These are phyloP conservation scores for Melanotaenia maccullochi DNA, from an alignment of 2,797 vertebrate species.

Conservation along the genomic window DNA sequence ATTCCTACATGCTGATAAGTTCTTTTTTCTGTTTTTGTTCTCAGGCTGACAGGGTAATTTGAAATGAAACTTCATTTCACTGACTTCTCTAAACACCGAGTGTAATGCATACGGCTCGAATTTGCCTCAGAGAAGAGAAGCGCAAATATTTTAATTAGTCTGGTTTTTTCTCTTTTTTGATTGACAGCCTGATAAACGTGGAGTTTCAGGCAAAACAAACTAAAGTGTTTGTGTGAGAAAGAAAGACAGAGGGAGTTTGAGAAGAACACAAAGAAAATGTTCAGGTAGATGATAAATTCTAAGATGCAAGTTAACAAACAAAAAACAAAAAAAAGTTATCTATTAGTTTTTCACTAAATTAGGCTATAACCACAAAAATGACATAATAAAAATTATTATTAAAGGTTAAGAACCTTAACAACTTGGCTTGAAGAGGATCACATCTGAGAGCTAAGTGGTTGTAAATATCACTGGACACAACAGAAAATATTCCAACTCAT, in stretches of 20 bases:
- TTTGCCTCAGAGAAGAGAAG: constrained; percentile 60
- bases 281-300: constrained; percentile 24
- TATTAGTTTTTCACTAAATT: neutral
- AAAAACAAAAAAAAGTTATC: neutral
- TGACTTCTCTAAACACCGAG: constrained; percentile 46
- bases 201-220: constrained; percentile 54
- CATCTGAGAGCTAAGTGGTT: too few relatives aligned
- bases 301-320: constrained; percentile 7
- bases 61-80: constrained; percentile 35
- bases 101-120: constrained; percentile 47
- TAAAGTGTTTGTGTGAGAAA: neutral
- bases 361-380: too few relatives aligned
- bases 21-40: constrained; percentile 16
- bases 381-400: too few relatives aligned
- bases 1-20: constrained; percentile 55
- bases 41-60: constrained; percentile 51
- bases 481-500: too few relatives aligned
- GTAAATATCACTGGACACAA: too few relatives aligned
- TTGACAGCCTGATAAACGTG: constrained; percentile 65
- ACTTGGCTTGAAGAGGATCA: too few relatives aligned
- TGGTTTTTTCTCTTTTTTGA: constrained; percentile 43
- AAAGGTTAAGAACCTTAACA: too few relatives aligned
- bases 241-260: neutral
- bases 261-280: constrained; percentile 24
- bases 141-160: constrained; percentile 59